These are phyloP conservation scores for Mastigias papua DNA, from an alignment of 30 jellyfish, hydroid and myxozoan genomes.

Conservation along the genomic window DNA sequence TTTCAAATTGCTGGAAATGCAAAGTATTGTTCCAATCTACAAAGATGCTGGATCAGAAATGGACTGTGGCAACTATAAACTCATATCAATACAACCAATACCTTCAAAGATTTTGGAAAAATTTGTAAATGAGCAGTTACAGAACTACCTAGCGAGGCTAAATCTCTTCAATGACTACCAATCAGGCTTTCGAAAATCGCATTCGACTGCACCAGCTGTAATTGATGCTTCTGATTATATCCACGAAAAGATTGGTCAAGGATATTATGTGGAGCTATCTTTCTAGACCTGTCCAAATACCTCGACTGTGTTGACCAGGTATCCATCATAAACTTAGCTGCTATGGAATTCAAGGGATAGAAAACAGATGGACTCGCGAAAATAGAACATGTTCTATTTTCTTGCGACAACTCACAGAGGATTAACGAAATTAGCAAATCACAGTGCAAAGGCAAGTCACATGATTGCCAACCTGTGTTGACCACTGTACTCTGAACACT, in stretches of 20 bases:
- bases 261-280: constrained; percentile 56
- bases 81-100: constrained; percentile 49
- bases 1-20: constrained; percentile 57
- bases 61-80: constrained; percentile 52
- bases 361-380: constrained; percentile 65
- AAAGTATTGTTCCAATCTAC: constrained; percentile 39
- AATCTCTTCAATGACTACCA: constrained; percentile 32
- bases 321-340: constrained; percentile 56
- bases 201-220: constrained; percentile 63
- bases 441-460: too few relatives aligned
- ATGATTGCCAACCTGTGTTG: too few relatives aligned
- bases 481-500: too few relatives aligned
- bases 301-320: constrained; percentile 57
- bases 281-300: constrained; percentile 62
- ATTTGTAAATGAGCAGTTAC: constrained; percentile 56
- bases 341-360: constrained; percentile 56
- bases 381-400: too few relatives aligned
- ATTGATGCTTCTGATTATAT: constrained; percentile 60
- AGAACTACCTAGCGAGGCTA: constrained; percentile 27
- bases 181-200: constrained; percentile 54
- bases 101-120: constrained; percentile 46
- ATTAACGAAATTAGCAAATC: too few relatives aligned
- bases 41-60: constrained; percentile 59
- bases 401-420: too few relatives aligned
- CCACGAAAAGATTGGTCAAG: constrained; percentile 66